These are phyloP conservation scores for Merluccius polli DNA, from an alignment of 2,797 vertebrate genomes.

Conservation along the genomic window DNA sequence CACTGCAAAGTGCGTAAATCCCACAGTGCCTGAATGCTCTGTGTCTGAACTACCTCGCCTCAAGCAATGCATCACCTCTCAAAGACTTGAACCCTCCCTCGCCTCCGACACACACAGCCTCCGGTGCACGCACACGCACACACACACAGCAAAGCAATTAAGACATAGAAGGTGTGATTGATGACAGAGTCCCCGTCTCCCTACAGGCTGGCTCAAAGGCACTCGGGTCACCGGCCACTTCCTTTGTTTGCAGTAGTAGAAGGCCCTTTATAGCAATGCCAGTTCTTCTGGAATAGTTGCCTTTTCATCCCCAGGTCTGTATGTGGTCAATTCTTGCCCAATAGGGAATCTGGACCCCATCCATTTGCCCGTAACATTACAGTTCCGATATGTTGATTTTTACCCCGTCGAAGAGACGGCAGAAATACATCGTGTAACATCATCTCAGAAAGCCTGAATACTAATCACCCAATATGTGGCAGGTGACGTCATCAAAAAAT, in stretches of 20 bases:
- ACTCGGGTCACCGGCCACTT: neutral
- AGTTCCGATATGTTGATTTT: neutral
- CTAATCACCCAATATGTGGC: too few species aligned
- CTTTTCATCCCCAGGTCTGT: too few species aligned
- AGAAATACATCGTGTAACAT: neutral
- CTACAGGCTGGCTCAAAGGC: neutral
- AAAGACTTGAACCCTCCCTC: slow-evolving; percentile 41
- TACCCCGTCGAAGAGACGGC: neutral
- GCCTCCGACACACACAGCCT: too few species aligned
- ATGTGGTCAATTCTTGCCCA: too few species aligned
- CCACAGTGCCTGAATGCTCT: slow-evolving; percentile 25
- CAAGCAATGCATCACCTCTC: slow-evolving; percentile 54
- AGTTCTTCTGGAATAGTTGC: too few species aligned
- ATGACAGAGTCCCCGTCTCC: neutral
- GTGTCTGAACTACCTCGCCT: slow-evolving; percentile 53
- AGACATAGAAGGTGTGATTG: neutral
- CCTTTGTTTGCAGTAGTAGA: neutral
- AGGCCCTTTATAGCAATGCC: neutral
- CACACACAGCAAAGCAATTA: neutral
- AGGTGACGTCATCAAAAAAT: neutral
- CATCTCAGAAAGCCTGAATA: neutral
- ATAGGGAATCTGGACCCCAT: too few species aligned
- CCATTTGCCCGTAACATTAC: neutral
- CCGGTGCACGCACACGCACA: neutral
- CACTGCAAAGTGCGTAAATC: slow-evolving; percentile 12